Evolutionary conservation across 2,797 vertebrate species (phyloP).

Genomic region (Anguilla pacifica): DNA sequence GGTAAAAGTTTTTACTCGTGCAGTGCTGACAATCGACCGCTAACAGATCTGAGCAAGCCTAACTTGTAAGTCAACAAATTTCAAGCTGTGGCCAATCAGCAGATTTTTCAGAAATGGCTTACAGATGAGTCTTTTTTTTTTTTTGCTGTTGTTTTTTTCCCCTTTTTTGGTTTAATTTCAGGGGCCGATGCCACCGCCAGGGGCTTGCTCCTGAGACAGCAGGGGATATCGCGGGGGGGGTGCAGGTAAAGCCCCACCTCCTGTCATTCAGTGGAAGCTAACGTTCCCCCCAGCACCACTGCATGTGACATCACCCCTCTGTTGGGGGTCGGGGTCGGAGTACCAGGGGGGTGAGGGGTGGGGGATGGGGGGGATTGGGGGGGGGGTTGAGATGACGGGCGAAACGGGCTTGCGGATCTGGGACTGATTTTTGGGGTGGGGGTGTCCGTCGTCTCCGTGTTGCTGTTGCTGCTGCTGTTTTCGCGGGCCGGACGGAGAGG

Average conservation of each 20-base stretch:
- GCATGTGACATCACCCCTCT: not conserved
- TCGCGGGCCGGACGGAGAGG: slow-evolving; percentile 23
- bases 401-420: not conserved
- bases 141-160: slow-evolving; percentile 37
- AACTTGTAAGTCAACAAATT: slow-evolving; percentile 13
- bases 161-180: slow-evolving; percentile 28
- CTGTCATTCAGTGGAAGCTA: not conserved
- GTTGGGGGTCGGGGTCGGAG: too few relatives aligned
- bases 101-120: too few relatives aligned
- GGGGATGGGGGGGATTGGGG: too few relatives aligned
- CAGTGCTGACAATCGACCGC: not conserved
- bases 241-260: not conserved
- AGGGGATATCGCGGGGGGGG: not conserved
- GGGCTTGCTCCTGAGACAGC: not conserved
- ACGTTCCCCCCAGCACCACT: not conserved
- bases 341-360: too few relatives aligned
- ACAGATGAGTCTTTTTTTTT: not conserved
- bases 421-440: slow-evolving; percentile 9
- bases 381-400: slow-evolving; percentile 25
- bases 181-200: not conserved
- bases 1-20: not conserved
- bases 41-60: not conserved
- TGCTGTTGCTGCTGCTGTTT: slow-evolving; percentile 30
- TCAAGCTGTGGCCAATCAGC: not conserved
- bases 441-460: slow-evolving; percentile 49